Evolutionary conservation across 2,797 vertebrate genomes (phyloP).

Genomic region (Takifugu ocellatus): DNA sequence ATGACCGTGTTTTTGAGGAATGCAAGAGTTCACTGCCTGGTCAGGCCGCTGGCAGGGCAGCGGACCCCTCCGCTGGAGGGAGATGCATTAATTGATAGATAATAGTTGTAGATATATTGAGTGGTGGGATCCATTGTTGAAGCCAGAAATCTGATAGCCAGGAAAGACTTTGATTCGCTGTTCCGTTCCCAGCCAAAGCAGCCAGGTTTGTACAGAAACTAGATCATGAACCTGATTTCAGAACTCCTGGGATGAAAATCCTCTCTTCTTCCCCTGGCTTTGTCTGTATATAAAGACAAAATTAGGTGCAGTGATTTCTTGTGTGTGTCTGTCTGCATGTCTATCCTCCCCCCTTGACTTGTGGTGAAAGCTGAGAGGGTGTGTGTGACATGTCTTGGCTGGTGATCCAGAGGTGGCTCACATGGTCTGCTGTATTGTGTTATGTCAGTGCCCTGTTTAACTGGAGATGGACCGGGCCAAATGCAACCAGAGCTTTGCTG

Average conservation of each 20-base stretch:
- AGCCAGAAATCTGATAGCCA: conserved; percentile 62
- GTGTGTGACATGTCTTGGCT: conserved; percentile 61
- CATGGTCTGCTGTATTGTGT: conserved; percentile 50
- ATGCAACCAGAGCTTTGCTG: conserved; percentile 51
- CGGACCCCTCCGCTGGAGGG: conserved; percentile 73
- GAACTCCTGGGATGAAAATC: conserved; percentile 47
- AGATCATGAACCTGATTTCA: conserved; percentile 56
- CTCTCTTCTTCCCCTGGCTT: conserved; percentile 48
- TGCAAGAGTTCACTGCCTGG: conserved; percentile 81
- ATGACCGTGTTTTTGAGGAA: conserved; percentile 83
- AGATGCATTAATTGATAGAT: conserved; percentile 83
- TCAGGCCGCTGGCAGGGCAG: conserved; percentile 77
- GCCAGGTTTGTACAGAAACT: conserved; percentile 49
- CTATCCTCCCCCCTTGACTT: conserved; percentile 15
- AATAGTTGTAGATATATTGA: conserved; percentile 74
- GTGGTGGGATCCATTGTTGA: conserved; percentile 51
- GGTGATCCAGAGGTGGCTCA: conserved; percentile 49
- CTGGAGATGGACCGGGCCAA: conserved; percentile 67
- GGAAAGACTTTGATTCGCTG: conserved; percentile 49
- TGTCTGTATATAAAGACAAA: conserved; percentile 57
- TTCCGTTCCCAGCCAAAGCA: conserved; percentile 37
- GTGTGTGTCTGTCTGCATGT: conserved; percentile 11
- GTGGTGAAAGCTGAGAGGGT: conserved; percentile 44
- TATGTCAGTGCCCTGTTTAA: conserved; percentile 66
- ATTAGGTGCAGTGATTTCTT: conserved; percentile 54